Evolutionary conservation across 2,888 invertebrate genomes (phyloP).

Genomic region (Polydrusus cervinus): DNA sequence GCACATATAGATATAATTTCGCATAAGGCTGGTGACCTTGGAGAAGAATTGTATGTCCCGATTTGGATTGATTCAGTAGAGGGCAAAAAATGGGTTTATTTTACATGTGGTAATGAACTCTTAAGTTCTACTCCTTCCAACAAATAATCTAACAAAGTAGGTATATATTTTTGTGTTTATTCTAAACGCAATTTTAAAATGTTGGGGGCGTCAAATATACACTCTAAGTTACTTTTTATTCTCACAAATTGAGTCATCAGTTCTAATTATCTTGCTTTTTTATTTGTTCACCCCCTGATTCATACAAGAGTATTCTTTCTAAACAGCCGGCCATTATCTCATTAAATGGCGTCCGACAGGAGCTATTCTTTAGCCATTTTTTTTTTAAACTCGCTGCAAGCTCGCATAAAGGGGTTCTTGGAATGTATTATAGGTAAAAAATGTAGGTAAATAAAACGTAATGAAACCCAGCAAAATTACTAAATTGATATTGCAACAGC

Average conservation of each 20-base stretch:
- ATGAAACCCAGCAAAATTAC: not conserved
- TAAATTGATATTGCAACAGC: not conserved
- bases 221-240: conserved; percentile 18
- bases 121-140: too few species aligned
- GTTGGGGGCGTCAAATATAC: conserved; percentile 15
- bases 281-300: conserved; percentile 20
- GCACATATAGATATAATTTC: too few species aligned
- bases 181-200: not conserved
- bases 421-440: not conserved
- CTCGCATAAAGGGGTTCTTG: conserved; percentile 13
- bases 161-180: not conserved
- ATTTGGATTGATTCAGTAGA: too few species aligned
- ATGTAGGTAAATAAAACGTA: not conserved
- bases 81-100: too few species aligned
- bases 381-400: not conserved
- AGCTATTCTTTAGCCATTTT: conserved; percentile 29
- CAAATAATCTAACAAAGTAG: not conserved
- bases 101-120: too few species aligned
- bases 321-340: not conserved
- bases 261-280: conserved; percentile 22
- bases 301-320: conserved; percentile 13
- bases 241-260: conserved; percentile 18
- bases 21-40: too few species aligned
- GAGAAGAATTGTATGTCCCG: too few species aligned
- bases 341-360: not conserved